Base-by-base conservation (phyloP, 2,888 invertebrate species). In the Chloroclysta siterata region DNA sequence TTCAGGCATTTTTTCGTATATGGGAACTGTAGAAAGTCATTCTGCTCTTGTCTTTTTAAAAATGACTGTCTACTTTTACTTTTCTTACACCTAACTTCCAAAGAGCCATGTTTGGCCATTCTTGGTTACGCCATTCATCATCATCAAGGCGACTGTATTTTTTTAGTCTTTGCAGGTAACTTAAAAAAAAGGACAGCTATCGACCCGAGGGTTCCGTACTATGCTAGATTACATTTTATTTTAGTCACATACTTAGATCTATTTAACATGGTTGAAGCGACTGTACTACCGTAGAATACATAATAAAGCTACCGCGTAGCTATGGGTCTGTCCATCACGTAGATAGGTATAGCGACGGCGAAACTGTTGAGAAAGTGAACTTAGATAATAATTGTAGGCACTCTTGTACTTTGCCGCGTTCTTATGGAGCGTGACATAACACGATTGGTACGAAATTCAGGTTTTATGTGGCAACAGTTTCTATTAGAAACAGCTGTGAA, bases 311-410 rank as follows among this genome's bases (percentile, higher is more conserved):
- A 22, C 22, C 22, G 22, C 3, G 22, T 22, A 2, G 22, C 22
- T 39, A 39, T 39, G 36, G 36, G 36, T 39, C 10, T 39, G 11
- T 39, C 33, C 8, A 33, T 33, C 7, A 33, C 6, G 11, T 39
- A 39, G 36, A 39, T 39, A 39, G 36, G 36, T 48, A 13, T 17
- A 39, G 17, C 39, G 28, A 39, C 36, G 47, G 33, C 22, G 29
- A 56, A 47, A 52, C n/a, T 8, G 63, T 59, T 63, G 62, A 55
- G 63, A 65, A 65, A 60, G 61, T 65, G 41, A 56, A 44, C 39
- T 41, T 39, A 51, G 17, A 28, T 42, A 14, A 54, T 60, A 60
- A 55, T 52, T 60, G 22, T 53, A 52, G 28, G 29, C 17, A 42
- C 29, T 52, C 36, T 10, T 39, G 22, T 41, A 57, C 47, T 52